Evolutionary conservation across 2,113 vertebrate species (phyloP).

Genomic region (Dolichotis patagonum): DNA sequence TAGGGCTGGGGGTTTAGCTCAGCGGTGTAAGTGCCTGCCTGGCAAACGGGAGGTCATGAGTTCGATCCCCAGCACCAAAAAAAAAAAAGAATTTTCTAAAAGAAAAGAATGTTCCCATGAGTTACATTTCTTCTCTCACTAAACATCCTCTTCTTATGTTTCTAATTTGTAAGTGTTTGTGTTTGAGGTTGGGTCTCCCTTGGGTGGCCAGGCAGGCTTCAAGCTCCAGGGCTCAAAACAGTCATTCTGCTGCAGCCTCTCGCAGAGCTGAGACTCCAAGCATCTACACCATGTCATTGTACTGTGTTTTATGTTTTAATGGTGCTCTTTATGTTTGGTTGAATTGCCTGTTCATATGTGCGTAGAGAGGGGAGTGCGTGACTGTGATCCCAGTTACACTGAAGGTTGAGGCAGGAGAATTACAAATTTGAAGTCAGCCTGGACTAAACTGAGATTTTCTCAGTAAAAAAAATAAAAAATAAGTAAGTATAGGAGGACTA

Average conservation of each 20-base stretch:
- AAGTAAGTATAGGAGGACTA: not conserved
- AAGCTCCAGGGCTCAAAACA: not conserved
- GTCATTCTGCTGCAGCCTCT: not conserved
- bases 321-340: not conserved
- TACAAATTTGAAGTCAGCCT: not conserved
- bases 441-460: not conserved
- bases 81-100: not conserved
- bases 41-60: too few species aligned
- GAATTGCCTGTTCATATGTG: not conserved
- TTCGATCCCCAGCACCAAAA: too few species aligned
- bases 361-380: not conserved
- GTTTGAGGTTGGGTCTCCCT: not conserved
- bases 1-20: too few species aligned
- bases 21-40: too few species aligned
- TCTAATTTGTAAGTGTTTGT: not conserved
- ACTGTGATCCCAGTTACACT: not conserved
- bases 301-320: not conserved
- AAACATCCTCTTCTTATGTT: not conserved
- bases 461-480: not conserved
- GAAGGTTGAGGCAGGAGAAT: not conserved
- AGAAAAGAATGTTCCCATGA: not conserved
- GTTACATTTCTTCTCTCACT: not conserved
- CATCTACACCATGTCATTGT: accelerated
- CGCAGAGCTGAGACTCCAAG: not conserved
- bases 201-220: not conserved